Conservation (phyloP, 1,140 invertebrate species). For the Caenorhabditis tropicalis region DNA sequence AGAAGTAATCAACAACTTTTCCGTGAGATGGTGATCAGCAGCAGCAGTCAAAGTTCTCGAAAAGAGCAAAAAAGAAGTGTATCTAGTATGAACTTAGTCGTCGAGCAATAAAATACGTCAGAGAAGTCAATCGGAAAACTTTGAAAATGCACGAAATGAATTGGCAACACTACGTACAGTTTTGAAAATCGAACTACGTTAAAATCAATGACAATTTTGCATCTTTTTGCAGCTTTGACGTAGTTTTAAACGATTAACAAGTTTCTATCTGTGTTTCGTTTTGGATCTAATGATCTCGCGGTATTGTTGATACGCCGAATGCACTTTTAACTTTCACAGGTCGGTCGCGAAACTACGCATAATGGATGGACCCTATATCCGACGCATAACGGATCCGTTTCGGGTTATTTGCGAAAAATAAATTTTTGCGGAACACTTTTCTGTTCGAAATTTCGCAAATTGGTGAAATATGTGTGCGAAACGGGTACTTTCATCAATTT, state of each 20-base stretch:
- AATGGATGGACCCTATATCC: no score
- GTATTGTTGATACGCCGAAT: not conserved
- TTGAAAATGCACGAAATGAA: not conserved
- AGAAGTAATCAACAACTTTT: not conserved
- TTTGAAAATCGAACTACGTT: not conserved
- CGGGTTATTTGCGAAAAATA: no score
- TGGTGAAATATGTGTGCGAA: no score
- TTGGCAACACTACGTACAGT: not conserved
- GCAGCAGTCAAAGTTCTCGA: not conserved
- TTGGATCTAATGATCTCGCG: no score
- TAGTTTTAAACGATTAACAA: not conserved
- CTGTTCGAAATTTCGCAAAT: no score
- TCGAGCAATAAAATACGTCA: not conserved
- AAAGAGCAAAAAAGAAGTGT: not conserved
- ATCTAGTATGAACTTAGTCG: slow-evolving; percentile 4
- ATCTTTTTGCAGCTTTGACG: no score
- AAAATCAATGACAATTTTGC: not conserved
- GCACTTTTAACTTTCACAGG: not conserved
- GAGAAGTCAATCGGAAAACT: not conserved
- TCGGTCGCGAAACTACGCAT: no score
- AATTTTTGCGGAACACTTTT: no score
- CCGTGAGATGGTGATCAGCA: not conserved
- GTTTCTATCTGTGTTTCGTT: not conserved
- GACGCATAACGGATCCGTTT: no score
- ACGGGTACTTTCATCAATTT: no score